A percentile compares a stretch with the other conserved stretches of the same genome.
Conservation (phyloP, 2,888 invertebrate genomes). For the Danaus chrysippus region DNA sequence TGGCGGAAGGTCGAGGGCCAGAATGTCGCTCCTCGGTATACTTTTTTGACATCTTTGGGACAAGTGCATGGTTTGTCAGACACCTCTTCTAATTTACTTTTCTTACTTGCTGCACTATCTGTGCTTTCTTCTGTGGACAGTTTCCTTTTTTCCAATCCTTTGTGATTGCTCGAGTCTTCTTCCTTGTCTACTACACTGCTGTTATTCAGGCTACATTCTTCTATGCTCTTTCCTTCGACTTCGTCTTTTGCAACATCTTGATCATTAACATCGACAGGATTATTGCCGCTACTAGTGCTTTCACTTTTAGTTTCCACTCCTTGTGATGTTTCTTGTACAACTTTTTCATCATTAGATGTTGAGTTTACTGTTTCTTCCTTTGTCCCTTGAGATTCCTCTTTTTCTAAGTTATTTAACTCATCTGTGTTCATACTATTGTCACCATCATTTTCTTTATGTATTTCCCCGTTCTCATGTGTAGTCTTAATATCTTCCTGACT, state of each 20-base stretch:
- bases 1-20: slow-evolving; percentile 88
- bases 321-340: too few species aligned
- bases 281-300: too few species aligned
- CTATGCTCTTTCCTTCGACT: not conserved
- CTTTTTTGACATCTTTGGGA: slow-evolving; percentile 52
- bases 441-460: not conserved
- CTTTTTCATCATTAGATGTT: too few species aligned
- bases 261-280: slow-evolving; percentile 4
- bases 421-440: not conserved
- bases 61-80: slow-evolving; percentile 41
- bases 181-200: slow-evolving; percentile 1
- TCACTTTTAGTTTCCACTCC: too few species aligned
- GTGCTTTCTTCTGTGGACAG: slow-evolving; percentile 43
- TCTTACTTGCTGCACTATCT: slow-evolving; percentile 44
- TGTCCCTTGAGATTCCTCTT: not conserved
- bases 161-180: slow-evolving; percentile 23
- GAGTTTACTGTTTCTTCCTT: too few species aligned
- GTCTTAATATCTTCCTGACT: slow-evolving; percentile 26
- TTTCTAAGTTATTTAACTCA: slow-evolving; percentile 6
- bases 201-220: too few species aligned
- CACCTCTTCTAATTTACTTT: slow-evolving; percentile 46
- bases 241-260: slow-evolving; percentile 18
- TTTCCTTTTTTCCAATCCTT: slow-evolving; percentile 56
- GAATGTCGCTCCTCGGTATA: slow-evolving; percentile 82
- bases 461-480: not conserved